Evolutionary conservation across 2,113 vertebrate genomes (phyloP).

Genomic region (Rhinolophus ferrumequinum): DNA sequence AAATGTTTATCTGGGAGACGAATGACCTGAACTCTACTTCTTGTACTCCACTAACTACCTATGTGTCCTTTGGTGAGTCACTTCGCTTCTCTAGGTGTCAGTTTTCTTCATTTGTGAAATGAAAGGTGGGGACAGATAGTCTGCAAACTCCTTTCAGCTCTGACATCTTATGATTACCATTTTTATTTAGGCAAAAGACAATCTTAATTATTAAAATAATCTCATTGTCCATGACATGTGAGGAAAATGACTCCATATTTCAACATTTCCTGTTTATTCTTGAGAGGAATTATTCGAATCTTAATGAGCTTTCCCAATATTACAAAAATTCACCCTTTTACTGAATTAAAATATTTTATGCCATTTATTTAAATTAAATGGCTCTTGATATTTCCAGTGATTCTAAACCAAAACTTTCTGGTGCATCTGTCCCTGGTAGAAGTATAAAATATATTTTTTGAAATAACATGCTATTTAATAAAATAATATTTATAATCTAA

Average conservation of each 20-base stretch:
- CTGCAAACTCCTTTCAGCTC: not conserved
- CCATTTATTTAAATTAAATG: not conserved
- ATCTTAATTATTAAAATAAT: constrained; percentile 21
- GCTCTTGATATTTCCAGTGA: not conserved
- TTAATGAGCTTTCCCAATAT: not conserved
- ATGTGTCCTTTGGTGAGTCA: not conserved
- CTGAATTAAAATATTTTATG: not conserved
- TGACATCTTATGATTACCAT: not conserved
- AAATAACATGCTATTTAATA: constrained; percentile 22
- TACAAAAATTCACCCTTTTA: not conserved
- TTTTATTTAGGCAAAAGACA: not conserved
- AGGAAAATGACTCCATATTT: not conserved
- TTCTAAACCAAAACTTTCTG: not conserved
- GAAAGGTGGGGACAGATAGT: not conserved
- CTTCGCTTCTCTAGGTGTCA: not conserved
- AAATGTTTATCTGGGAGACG: not conserved
- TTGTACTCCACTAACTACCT: not conserved
- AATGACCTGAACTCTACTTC: not conserved
- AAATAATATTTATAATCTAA: constrained; percentile 5
- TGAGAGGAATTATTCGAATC: not conserved
- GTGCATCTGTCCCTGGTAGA: not conserved
- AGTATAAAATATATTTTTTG: not conserved
- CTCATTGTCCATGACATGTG: not conserved
- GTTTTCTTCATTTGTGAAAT: not conserved
- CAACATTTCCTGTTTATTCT: not conserved